phyloP scores from a whole-genome alignment of 2,888 invertebrate genomes.

The Diplazon laetatorius region DNA sequence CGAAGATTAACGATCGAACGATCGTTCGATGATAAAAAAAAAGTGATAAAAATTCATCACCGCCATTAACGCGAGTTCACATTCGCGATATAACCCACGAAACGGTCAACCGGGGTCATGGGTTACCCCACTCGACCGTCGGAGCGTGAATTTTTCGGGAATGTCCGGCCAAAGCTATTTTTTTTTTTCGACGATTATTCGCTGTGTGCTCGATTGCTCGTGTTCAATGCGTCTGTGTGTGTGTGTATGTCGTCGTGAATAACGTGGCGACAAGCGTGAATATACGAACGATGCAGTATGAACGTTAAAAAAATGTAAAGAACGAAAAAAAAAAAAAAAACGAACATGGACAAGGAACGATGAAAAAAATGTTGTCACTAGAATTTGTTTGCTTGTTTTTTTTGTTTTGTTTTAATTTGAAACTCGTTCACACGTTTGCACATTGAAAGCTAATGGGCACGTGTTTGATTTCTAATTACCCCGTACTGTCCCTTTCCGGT shows the following conservation, averaged over 20 bases:
- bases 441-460: slow-evolving; percentile 64
- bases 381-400: slow-evolving; percentile 10
- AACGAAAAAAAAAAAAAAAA: slow-evolving; percentile 46
- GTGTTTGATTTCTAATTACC: slow-evolving; percentile 75
- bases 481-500: slow-evolving; percentile 70
- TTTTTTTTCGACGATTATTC: slow-evolving; percentile 10
- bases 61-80: neutral
- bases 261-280: slow-evolving; percentile 29
- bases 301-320: slow-evolving; percentile 36
- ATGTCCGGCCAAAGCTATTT: too few relatives aligned
- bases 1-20: too few relatives aligned
- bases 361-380: slow-evolving; percentile 3
- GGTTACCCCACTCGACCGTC: too few relatives aligned
- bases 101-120: too few relatives aligned
- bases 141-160: too few relatives aligned
- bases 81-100: too few relatives aligned
- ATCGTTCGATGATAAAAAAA: slow-evolving; percentile 1
- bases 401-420: neutral
- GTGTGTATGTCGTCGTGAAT: slow-evolving; percentile 10
- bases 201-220: slow-evolving; percentile 30
- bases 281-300: slow-evolving; percentile 40
- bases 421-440: slow-evolving; percentile 18
- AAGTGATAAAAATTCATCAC: neutral
- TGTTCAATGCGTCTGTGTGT: slow-evolving; percentile 21
- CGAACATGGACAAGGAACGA: slow-evolving; percentile 10